These are phyloP conservation scores for Andrena camellia DNA, from an alignment of 2,888 invertebrate species.

Conservation along the genomic window DNA sequence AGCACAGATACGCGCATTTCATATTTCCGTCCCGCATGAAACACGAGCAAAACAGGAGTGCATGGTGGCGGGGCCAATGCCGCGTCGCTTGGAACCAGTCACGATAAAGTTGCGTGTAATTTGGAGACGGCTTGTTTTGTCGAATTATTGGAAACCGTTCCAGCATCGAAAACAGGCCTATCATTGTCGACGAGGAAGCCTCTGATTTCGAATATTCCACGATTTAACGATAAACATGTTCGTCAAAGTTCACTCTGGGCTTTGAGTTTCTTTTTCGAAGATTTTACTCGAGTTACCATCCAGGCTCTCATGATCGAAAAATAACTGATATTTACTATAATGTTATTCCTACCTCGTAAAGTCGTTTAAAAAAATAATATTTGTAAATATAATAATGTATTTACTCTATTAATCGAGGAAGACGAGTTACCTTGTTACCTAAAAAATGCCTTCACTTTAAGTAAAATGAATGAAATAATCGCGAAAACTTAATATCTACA, in stretches of 20 bases:
- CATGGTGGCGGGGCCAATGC: conserved; percentile 37
- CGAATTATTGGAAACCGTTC: conserved; percentile 58
- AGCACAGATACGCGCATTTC: not conserved
- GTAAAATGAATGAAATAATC: too few species aligned
- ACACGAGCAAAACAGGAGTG: conserved; percentile 22
- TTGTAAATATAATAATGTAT: too few species aligned
- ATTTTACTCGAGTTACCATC: conserved; percentile 31
- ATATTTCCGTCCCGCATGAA: conserved; percentile 3
- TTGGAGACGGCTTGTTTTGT: conserved; percentile 39
- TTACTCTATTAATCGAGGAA: too few species aligned
- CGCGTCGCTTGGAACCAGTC: conserved; percentile 33
- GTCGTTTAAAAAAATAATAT: too few species aligned
- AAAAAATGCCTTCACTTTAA: too few species aligned
- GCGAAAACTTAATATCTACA: too few species aligned
- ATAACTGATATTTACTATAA: not conserved
- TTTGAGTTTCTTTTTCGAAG: conserved; percentile 25
- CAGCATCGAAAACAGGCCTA: conserved; percentile 41
- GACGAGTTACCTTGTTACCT: too few species aligned
- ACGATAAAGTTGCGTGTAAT: conserved; percentile 62
- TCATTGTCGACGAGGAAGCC: conserved; percentile 55
- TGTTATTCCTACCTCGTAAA: not conserved
- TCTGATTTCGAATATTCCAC: conserved; percentile 28
- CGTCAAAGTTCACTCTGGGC: conserved; percentile 53
- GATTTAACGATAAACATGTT: conserved; percentile 16
- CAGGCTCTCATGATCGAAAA: not conserved